Evolutionary conservation across 2,113 vertebrate species (phyloP).

Genomic region (Thamnophis sirtalis): DNA sequence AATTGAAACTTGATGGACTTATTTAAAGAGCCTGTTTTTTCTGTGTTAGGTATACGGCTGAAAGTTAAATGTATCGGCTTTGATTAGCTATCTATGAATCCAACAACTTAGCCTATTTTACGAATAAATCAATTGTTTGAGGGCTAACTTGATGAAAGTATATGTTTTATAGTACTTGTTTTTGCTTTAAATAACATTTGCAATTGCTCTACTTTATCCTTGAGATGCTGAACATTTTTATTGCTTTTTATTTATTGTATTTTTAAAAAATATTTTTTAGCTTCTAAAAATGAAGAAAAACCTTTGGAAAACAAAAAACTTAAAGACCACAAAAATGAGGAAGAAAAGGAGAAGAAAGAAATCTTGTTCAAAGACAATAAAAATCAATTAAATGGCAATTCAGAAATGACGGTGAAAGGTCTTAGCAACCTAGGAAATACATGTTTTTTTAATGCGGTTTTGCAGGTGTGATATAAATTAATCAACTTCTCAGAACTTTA

Average conservation of each 20-base stretch:
- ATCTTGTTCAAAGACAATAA: slow-evolving; percentile 56
- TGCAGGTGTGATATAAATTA: slow-evolving; percentile 79
- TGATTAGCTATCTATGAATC: background rate
- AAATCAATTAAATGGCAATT: slow-evolving; percentile 39
- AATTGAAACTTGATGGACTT: background rate
- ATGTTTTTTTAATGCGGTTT: slow-evolving; percentile 95
- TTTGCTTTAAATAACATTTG: background rate
- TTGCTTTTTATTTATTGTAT: background rate
- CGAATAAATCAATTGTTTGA: background rate
- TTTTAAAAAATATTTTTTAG: slow-evolving; percentile 33
- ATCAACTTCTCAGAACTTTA: background rate
- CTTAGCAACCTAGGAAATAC: slow-evolving; percentile 97
- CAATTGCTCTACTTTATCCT: background rate
- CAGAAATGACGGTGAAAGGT: slow-evolving; percentile 78
- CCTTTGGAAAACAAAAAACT: slow-evolving; percentile 72
- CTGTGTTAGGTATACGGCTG: background rate
- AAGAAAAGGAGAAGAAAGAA: slow-evolving; percentile 71
- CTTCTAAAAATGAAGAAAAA: slow-evolving; percentile 60
- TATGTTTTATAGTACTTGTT: background rate
- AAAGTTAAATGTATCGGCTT: background rate
- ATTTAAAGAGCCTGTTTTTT: background rate
- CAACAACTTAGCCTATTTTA: background rate
- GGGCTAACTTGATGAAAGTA: background rate
- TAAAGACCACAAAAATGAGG: slow-evolving; percentile 70
- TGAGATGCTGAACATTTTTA: background rate